These are phyloP conservation scores for Lepus townsendii DNA, from an alignment of 2,797 vertebrate species.

Conservation along the genomic window DNA sequence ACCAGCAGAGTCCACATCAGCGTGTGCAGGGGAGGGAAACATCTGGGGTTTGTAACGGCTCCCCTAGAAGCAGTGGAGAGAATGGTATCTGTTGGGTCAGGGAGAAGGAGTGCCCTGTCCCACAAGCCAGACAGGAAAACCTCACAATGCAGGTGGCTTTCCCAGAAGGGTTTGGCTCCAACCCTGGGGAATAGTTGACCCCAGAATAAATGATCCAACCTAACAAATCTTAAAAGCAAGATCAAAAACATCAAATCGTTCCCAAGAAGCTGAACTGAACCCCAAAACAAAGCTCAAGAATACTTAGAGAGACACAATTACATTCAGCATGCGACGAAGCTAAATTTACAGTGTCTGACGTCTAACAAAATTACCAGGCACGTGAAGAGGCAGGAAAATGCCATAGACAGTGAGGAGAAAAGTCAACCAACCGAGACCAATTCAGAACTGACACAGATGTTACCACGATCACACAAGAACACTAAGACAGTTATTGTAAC, in stretches of 20 bases:
- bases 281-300: background rate
- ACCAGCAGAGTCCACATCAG: background rate
- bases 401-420: background rate
- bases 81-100: background rate
- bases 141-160: background rate
- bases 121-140: background rate
- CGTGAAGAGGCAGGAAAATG: background rate
- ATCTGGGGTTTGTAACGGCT: background rate
- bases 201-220: background rate
- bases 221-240: constrained; percentile 3
- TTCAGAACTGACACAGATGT: background rate
- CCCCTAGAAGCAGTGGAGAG: background rate
- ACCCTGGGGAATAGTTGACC: background rate
- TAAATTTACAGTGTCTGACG: background rate
- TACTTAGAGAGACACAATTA: background rate
- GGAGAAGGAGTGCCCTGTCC: background rate
- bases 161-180: background rate
- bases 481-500: background rate
- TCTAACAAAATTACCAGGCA: background rate
- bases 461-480: background rate
- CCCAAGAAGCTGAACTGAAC: background rate
- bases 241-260: background rate
- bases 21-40: too few species aligned
- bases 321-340: background rate
- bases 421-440: background rate